phyloP scores from a whole-genome alignment of 2,797 vertebrate species.

The Sebastiscus albofasciatus region DNA sequence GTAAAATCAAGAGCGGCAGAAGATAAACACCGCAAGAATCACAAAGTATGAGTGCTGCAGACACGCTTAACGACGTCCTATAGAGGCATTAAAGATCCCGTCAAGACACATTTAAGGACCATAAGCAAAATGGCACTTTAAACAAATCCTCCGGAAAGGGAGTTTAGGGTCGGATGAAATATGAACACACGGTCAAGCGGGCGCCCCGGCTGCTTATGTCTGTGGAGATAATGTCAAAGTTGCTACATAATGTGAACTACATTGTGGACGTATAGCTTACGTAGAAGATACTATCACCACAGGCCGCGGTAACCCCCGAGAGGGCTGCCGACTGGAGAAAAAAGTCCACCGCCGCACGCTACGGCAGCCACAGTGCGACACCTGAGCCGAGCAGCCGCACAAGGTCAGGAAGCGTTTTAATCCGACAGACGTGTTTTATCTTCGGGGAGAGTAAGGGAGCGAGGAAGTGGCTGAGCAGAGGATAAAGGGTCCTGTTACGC shows the following conservation, averaged over 20 bases:
- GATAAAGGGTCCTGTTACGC: conserved; percentile 65
- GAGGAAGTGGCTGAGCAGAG: conserved; percentile 51
- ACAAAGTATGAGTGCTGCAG: conserved; percentile 33
- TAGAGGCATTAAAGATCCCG: conserved; percentile 36
- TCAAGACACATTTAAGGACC: conserved; percentile 16
- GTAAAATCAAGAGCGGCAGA: conserved; percentile 65
- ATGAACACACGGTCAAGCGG: conserved; percentile 25
- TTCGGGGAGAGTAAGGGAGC: conserved; percentile 28
- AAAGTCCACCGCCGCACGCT: not conserved
- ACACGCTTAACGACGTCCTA: conserved; percentile 25
- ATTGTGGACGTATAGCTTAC: not conserved
- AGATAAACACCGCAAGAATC: conserved; percentile 68
- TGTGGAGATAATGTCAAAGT: conserved; percentile 20
- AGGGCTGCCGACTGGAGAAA: not conserved
- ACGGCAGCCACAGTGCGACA: not conserved
- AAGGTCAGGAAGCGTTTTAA: conserved; percentile 59
- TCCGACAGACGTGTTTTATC: conserved; percentile 62
- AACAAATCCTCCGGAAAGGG: not conserved
- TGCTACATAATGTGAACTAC: not conserved
- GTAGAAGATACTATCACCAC: conserved; percentile 20
- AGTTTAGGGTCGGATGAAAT: not conserved
- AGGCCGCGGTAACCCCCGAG: conserved; percentile 18
- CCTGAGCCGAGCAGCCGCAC: conserved; percentile 32
- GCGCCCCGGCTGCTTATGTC: not conserved
- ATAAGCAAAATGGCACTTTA: conserved; percentile 6